A percentile compares a stretch with the other conserved stretches of the same genome.
These are phyloP conservation scores for Ammospiza nelsoni DNA, from an alignment of 2,113 vertebrate genomes.

Conservation along the genomic window DNA sequence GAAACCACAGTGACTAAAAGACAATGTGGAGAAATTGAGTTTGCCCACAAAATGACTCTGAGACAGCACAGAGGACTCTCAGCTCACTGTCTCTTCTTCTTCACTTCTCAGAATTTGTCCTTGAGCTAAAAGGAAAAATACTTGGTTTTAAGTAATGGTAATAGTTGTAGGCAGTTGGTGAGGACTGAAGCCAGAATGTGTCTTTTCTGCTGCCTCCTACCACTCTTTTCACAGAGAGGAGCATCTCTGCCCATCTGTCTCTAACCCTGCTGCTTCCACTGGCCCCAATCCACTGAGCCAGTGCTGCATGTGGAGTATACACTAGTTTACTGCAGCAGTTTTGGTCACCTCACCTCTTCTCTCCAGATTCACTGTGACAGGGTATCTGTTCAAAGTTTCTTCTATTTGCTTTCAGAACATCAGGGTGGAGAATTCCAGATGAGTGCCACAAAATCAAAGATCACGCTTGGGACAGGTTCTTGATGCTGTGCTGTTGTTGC, in stretches of 20 bases:
- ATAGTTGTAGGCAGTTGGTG: not conserved
- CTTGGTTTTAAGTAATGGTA: not conserved
- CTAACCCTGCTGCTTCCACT: not conserved
- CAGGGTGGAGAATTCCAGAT: not conserved
- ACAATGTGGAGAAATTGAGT: not conserved
- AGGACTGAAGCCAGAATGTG: not conserved
- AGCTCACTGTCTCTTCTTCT: not conserved
- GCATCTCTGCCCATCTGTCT: not conserved
- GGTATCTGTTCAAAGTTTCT: not conserved
- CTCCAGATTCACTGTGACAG: not conserved
- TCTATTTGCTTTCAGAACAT: not conserved
- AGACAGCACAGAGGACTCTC: not conserved
- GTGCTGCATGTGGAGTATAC: not conserved
- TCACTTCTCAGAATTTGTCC: not conserved
- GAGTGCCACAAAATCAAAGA: not conserved
- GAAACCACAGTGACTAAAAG: slow-evolving; percentile 3
- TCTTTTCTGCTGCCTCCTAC: not conserved
- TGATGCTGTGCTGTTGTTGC: not conserved
- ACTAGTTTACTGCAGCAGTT: not conserved
- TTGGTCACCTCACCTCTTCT: not conserved
- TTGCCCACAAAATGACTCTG: not conserved
- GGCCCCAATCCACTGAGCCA: not conserved
- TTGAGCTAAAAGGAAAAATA: not conserved
- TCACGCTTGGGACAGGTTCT: not conserved
- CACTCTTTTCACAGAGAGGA: not conserved